Percentiles rank a stretch among this genome's conserved stretches.
Conservation (phyloP, 2,113 vertebrate genomes). For the Menidia beryllina region DNA sequence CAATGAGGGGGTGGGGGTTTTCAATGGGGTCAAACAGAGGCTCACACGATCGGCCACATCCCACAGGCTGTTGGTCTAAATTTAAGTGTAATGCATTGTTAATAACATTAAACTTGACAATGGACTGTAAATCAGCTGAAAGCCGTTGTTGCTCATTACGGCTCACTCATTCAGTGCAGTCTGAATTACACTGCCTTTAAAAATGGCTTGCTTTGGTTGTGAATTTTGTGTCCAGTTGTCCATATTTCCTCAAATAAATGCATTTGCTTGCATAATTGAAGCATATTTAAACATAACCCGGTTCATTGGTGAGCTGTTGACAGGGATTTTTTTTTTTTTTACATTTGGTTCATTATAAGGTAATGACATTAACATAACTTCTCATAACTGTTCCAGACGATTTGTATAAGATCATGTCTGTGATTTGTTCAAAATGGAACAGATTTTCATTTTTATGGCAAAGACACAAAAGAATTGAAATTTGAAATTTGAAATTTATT, state of each 20-base stretch:
- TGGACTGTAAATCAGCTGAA: slow-evolving; percentile 28
- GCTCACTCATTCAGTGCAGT: slow-evolving; percentile 12
- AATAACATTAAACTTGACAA: slow-evolving; percentile 56
- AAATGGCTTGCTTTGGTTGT: slow-evolving; percentile 9
- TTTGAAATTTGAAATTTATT: no score
- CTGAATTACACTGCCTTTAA: neutral
- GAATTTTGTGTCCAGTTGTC: neutral
- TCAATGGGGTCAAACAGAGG: slow-evolving; percentile 48
- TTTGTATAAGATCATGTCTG: no score
- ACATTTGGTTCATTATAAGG: no score
- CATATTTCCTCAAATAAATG: neutral
- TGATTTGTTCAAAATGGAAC: no score
- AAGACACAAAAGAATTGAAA: no score
- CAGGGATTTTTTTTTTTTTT: no score
- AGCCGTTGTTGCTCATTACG: slow-evolving; percentile 83
- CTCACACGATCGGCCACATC: slow-evolving; percentile 56
- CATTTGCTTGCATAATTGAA: neutral
- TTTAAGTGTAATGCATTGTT: slow-evolving; percentile 41
- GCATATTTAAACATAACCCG: neutral
- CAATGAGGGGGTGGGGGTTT: slow-evolving; percentile 9
- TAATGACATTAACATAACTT: no score
- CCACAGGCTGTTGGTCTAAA: slow-evolving; percentile 75
- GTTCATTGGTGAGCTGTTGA: no score
- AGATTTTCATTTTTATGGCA: no score
- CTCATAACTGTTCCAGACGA: no score